Evolutionary conservation across 1,140 invertebrate species (phyloP).

Genomic region (Listronotus bonariensis): DNA sequence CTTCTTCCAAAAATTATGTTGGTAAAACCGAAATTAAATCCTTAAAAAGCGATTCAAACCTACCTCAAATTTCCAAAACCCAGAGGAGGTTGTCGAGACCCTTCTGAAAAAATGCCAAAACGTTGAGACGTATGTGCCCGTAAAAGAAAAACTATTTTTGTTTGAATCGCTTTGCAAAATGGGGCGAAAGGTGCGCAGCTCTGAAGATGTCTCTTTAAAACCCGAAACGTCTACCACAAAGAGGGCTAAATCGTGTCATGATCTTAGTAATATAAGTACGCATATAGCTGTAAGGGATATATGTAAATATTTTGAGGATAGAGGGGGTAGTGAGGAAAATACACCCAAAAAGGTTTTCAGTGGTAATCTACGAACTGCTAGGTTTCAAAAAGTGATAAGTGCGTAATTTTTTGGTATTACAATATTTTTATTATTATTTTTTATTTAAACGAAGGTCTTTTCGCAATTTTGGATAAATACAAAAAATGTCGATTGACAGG

Average conservation of each 20-base stretch:
- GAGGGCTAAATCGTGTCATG: conserved; percentile 63
- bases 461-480: too few relatives aligned
- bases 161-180: conserved; percentile 64
- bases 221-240: conserved; percentile 56
- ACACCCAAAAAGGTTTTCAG: not conserved
- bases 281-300: conserved; percentile 62
- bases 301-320: conserved; percentile 64
- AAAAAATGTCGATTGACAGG: too few relatives aligned
- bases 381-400: conserved; percentile 1
- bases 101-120: conserved; percentile 64
- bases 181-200: conserved; percentile 59
- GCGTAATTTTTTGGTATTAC: not conserved
- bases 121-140: conserved; percentile 64
- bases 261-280: conserved; percentile 57
- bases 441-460: too few relatives aligned
- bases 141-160: conserved; percentile 63
- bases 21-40: not conserved
- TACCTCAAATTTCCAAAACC: conserved; percentile 2
- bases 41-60: not conserved
- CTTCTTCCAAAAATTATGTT: not conserved
- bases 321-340: conserved; percentile 25
- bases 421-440: too few relatives aligned
- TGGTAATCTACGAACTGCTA: not conserved
- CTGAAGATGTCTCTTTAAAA: conserved; percentile 58
- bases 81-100: conserved; percentile 58